Conservation (phyloP, 2,797 vertebrate genomes). For the Tenualosa ilisha region DNA sequence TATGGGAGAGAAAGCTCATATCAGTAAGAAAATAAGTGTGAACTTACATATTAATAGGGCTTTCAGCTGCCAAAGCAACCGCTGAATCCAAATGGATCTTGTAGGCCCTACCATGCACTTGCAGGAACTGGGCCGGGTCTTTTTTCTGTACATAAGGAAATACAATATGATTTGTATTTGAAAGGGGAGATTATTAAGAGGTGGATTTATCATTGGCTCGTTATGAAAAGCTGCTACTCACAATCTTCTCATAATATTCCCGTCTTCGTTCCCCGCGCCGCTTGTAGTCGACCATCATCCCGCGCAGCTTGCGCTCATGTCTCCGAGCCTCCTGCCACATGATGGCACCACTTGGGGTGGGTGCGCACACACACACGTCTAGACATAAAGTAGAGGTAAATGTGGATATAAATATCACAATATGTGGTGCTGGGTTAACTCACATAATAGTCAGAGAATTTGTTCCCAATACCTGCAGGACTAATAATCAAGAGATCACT, state of each 20-base stretch:
- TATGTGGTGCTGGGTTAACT: not conserved
- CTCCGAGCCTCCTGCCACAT: slow-evolving; percentile 99
- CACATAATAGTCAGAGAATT: no score
- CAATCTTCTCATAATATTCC: slow-evolving; percentile 95
- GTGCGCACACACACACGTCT: slow-evolving; percentile 61
- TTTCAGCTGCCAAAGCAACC: slow-evolving; percentile 91
- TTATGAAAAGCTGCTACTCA: slow-evolving; percentile 64
- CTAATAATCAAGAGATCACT: not conserved
- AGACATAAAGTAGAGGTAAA: not conserved
- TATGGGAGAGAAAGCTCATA: not conserved
- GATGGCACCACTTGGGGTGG: slow-evolving; percentile 80
- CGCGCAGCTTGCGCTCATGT: slow-evolving; percentile 94
- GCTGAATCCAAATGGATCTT: slow-evolving; percentile 94
- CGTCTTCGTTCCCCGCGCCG: slow-evolving; percentile 88
- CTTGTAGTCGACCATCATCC: slow-evolving; percentile 98
- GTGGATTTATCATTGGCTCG: no score
- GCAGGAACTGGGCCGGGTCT: slow-evolving; percentile 96
- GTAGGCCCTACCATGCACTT: slow-evolving; percentile 96
- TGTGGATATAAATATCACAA: not conserved
- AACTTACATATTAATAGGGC: slow-evolving; percentile 92
- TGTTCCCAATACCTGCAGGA: not conserved
- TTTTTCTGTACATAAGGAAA: slow-evolving; percentile 81
- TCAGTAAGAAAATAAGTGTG: not conserved
- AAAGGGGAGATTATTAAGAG: not conserved
- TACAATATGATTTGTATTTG: not conserved